Base-by-base conservation (phyloP, 2,797 vertebrate genomes). In the Thaleichthys pacificus region DNA sequence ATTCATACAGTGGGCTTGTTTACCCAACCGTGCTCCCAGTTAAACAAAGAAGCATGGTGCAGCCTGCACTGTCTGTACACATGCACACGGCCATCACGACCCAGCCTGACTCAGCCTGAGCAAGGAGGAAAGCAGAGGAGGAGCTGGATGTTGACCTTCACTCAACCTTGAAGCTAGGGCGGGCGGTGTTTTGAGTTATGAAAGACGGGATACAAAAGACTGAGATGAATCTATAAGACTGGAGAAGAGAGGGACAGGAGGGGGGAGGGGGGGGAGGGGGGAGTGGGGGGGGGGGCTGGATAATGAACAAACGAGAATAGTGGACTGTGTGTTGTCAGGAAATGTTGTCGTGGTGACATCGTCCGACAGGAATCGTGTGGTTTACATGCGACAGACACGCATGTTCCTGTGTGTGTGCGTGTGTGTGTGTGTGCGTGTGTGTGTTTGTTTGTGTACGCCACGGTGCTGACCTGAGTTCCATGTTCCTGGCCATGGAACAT, bases 1-100 rank as follows among this genome's bases (percentile, higher is more conserved):
- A 81, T 84, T 87, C 83, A 87, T 77, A 69, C 69, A 35, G 68
- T 78, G 70, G 84, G 85, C 84, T 84, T 89, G 73, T 89, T 86
- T 84, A 73, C 72, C 76, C 66, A 83, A 74, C 2, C 1, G 63
- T 74, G 63, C 70, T 15, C 77, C 64, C 57, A 30, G 21, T 28
- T 21, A 49, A 65, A 35, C 71, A 60, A 32, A 19, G 74, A 30
- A 54, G 42, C 67, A 26, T 60, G 64, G 70, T 69, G 8, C 64
- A 72, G 70, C 75, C 51, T 73, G 66, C 66, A 57, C 66, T 14
- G 1, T 8, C 24, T 11, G 17, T 19, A 15, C 60, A 47, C 75
- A 77, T 22, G 35, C 64, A 57, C 2, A 19, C 47, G 12, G 21
- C 61, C 42, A 14, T 14, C 42, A 47, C 2, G 78, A 73, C 69